These are phyloP conservation scores for Globia sparganii DNA, from an alignment of 2,888 invertebrate species.

Conservation along the genomic window DNA sequence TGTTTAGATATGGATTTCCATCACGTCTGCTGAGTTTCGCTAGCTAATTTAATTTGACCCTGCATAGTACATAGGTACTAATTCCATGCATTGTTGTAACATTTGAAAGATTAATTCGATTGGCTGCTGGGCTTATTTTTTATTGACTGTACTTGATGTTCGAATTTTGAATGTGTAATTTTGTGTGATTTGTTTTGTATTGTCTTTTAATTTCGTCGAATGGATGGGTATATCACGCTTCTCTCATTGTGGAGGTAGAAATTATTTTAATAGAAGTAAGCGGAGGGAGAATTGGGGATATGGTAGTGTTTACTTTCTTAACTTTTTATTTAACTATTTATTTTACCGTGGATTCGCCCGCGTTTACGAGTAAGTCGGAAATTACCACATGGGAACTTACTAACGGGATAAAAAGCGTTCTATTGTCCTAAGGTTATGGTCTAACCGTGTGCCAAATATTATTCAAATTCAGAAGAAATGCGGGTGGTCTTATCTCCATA, in stretches of 20 bases:
- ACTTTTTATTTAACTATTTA: not conserved
- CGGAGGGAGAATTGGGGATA: not conserved
- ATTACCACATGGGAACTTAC: not conserved
- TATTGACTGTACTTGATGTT: slow-evolving; percentile 46
- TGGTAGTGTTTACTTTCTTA: slow-evolving; percentile 13
- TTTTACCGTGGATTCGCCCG: not conserved
- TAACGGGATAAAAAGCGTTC: not conserved
- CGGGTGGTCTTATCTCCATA: too few relatives aligned
- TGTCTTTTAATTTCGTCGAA: slow-evolving; percentile 33
- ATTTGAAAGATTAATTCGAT: slow-evolving; percentile 64
- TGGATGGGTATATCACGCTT: slow-evolving; percentile 40
- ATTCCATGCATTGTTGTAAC: slow-evolving; percentile 22
- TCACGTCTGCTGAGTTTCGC: not conserved
- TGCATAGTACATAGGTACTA: not conserved
- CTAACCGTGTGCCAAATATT: too few relatives aligned
- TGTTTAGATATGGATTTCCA: not conserved
- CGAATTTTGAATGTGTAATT: slow-evolving; percentile 51
- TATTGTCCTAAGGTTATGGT: too few relatives aligned
- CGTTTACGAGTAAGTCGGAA: not conserved
- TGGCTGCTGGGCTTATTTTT: slow-evolving; percentile 52
- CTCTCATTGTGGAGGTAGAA: not conserved
- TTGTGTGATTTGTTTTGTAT: slow-evolving; percentile 51
- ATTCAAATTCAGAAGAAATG: too few relatives aligned
- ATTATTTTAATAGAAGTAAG: not conserved
- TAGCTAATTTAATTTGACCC: not conserved